These are phyloP conservation scores for Mionectes olivaceus DNA, from an alignment of 2,797 vertebrate species.

Conservation along the genomic window DNA sequence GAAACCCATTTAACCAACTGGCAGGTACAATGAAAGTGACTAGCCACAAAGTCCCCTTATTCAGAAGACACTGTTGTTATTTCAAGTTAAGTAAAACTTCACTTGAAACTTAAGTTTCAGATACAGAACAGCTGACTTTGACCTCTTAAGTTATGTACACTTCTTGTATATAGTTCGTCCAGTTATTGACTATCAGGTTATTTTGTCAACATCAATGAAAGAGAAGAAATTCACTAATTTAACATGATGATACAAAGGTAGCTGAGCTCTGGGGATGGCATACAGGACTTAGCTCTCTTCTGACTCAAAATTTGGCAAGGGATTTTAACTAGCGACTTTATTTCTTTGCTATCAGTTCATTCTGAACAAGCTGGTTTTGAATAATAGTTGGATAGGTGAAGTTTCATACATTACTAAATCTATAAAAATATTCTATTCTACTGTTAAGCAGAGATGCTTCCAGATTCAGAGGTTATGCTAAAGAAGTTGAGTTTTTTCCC, in stretches of 20 bases:
- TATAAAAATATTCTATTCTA: not conserved
- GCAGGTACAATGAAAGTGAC: not conserved
- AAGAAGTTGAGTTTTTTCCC: not conserved
- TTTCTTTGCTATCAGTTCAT: not conserved
- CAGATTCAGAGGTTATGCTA: not conserved
- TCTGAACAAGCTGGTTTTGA: not conserved
- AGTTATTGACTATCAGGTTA: not conserved
- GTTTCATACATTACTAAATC: not conserved
- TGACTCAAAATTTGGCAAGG: not conserved
- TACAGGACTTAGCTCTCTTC: fast-evolving
- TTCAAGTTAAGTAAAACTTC: not conserved
- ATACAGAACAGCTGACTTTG: not conserved
- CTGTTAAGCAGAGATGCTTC: not conserved
- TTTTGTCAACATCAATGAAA: not conserved
- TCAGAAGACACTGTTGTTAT: not conserved
- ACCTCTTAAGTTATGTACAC: not conserved
- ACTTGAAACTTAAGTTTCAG: not conserved
- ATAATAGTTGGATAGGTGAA: not conserved
- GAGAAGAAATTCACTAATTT: not conserved
- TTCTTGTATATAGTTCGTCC: not conserved
- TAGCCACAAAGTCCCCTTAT: not conserved
- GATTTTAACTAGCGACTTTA: not conserved
- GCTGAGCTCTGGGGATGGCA: not conserved
- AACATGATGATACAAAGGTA: not conserved
- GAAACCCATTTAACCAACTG: not conserved